Evolutionary conservation across 2,797 vertebrate genomes (phyloP).

Genomic region (Remorina albescens): DNA sequence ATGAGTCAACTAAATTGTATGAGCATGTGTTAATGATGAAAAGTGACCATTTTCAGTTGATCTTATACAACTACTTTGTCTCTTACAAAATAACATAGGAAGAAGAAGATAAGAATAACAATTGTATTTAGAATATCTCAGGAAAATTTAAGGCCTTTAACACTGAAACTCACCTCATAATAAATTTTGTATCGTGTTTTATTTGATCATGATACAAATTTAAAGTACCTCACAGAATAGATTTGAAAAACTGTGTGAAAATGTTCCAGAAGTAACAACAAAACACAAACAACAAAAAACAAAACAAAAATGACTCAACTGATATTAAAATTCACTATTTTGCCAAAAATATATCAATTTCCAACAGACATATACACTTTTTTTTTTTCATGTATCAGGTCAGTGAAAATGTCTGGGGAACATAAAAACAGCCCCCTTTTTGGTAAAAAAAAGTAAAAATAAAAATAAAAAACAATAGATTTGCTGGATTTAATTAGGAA

Average conservation of each 20-base stretch:
- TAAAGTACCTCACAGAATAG: constrained; percentile 53
- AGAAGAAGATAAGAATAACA: no score
- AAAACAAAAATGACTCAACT: background rate
- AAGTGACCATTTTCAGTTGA: no score
- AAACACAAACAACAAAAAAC: no score
- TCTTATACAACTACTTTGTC: no score
- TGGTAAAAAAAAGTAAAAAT: background rate
- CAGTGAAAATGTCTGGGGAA: constrained; percentile 24
- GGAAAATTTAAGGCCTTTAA: background rate
- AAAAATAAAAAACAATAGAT: constrained; percentile 15
- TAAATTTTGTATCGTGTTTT: constrained; percentile 45
- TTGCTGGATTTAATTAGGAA: constrained; percentile 54
- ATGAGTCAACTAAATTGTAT: no score
- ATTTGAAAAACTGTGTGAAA: constrained; percentile 19
- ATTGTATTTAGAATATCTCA: background rate
- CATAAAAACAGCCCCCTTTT: constrained; percentile 15
- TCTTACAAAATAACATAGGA: no score
- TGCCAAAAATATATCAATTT: constrained; percentile 21
- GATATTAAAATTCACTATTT: constrained; percentile 4
- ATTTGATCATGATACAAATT: constrained; percentile 56
- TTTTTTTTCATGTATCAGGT: constrained; percentile 8
- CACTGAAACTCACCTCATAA: background rate
- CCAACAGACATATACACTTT: constrained; percentile 8
- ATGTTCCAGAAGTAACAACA: constrained; percentile 24
- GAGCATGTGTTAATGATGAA: no score